Evolutionary conservation across 2,797 vertebrate species (phyloP), one percentile per base, ranked within the genome.

Genomic region (Anniella stebbinsi): DNA sequence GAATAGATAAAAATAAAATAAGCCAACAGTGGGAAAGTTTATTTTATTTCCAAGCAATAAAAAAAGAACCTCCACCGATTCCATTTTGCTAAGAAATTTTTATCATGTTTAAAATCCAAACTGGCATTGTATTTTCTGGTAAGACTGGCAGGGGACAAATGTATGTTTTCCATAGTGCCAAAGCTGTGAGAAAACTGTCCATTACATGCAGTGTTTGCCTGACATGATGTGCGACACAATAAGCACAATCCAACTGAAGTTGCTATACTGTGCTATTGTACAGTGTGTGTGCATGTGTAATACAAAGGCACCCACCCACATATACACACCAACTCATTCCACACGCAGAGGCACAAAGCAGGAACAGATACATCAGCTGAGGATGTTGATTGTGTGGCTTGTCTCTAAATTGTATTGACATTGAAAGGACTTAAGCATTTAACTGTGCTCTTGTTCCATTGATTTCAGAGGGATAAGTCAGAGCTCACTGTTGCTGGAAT

Each of bases 1-100:
- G 60, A 77, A 69, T 63, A 48, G 76, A 80, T 86, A 80, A 80
- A 80, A 78, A 57, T 67, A 84, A 86, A 78, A 80, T 78, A 69
- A 70, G 25, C 45, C 45, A 77, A 54, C 54, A 8, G 28, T 41
- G 30, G 66, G 25, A 41, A 87, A 63, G 67, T 60, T 57, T 88
- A 10, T 48, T 57, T 38, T 33, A 48, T 89, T 30, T 75, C 38
- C 15, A 77, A 36, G 48, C n/a, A 85, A 78, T 67, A 38, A 84
- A 54, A 48, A 75, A 38, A 5, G 25, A 36, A 45, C 28, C 17
- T 45, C 51, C 13, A 23, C 36, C 48, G 41, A 48, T 12, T 80
- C 48, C 60, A 8, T 63, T 86, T 80, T 90, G 63, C 4, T 73
- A 63, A 38, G 76, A 63, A 72, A 80, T 72, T 25, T n/a, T 80